These are phyloP conservation scores for Dendrolimus kikuchii DNA, from an alignment of 1,140 invertebrate species.

Conservation along the genomic window DNA sequence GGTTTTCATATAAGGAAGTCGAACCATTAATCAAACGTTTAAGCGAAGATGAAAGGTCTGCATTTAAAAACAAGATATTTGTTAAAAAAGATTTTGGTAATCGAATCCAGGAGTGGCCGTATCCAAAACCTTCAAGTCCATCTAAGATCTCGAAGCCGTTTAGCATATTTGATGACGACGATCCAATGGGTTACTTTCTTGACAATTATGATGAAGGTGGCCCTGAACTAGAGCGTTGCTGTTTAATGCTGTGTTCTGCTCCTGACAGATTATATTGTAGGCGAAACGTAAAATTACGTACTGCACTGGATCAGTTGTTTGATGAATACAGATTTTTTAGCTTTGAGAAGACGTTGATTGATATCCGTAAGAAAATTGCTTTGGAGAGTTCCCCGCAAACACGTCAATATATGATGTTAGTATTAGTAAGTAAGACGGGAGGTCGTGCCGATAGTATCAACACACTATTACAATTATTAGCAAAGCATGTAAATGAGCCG, in stretches of 20 bases:
- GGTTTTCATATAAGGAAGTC: constrained; percentile 17
- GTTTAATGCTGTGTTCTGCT: no score
- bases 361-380: constrained; percentile 27
- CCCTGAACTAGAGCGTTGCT: no score
- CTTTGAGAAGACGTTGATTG: constrained; percentile 35
- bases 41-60: constrained; percentile 9
- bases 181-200: no score
- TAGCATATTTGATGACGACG: no score
- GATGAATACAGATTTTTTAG: constrained; percentile 37
- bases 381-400: constrained; percentile 28
- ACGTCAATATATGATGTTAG: constrained; percentile 39
- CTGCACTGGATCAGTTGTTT: not conserved
- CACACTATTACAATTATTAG: constrained; percentile 30
- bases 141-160: no score
- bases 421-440: constrained; percentile 49
- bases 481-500: constrained; percentile 35
- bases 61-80: constrained; percentile 20
- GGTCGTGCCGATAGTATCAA: constrained; percentile 24
- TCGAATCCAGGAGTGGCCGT: constrained; percentile 8
- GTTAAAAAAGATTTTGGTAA: constrained; percentile 13
- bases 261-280: no score
- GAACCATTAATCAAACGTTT: constrained; percentile 16
- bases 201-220: no score
- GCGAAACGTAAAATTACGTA: no score
- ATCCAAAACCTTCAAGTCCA: constrained; percentile 4